These are phyloP conservation scores for Tenthredo amoena DNA, from an alignment of 2,888 invertebrate genomes.

Conservation along the genomic window DNA sequence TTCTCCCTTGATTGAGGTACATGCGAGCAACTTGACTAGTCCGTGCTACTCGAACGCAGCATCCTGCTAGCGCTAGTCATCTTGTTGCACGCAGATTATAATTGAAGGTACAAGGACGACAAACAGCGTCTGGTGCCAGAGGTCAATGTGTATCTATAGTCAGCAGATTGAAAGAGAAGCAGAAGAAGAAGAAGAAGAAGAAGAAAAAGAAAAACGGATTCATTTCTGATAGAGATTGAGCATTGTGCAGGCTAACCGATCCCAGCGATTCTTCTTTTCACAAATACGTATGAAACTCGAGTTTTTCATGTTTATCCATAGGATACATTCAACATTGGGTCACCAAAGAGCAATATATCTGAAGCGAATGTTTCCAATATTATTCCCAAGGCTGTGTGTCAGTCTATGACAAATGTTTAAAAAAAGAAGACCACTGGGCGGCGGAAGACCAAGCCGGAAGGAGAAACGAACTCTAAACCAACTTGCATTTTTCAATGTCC, in stretches of 20 bases:
- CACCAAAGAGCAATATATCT: slow-evolving; percentile 21
- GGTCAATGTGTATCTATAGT: neutral
- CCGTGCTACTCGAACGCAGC: slow-evolving; percentile 43
- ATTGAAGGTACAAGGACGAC: slow-evolving; percentile 45
- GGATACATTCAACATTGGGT: slow-evolving; percentile 20
- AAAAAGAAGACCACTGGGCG: slow-evolving; percentile 13
- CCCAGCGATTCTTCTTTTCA: neutral
- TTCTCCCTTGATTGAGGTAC: slow-evolving; percentile 49
- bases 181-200: neutral
- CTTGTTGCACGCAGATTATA: slow-evolving; percentile 41
- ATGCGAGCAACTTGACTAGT: slow-evolving; percentile 46
- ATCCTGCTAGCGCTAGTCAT: slow-evolving; percentile 47
- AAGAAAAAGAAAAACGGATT: neutral
- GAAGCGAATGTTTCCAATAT: slow-evolving; percentile 35
- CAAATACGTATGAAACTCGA: neutral
- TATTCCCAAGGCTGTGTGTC: slow-evolving; percentile 27
- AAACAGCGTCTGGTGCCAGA: neutral
- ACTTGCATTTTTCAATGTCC: slow-evolving; percentile 70
- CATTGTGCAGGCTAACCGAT: neutral
- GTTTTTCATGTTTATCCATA: neutral
- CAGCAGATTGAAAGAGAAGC: neutral
- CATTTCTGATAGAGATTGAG: neutral
- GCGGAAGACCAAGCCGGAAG: slow-evolving; percentile 38
- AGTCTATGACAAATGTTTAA: slow-evolving; percentile 30
- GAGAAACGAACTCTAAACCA: slow-evolving; percentile 54